phyloP scores from a whole-genome alignment of 2,113 vertebrate genomes.

The Tauraco erythrolophus region DNA sequence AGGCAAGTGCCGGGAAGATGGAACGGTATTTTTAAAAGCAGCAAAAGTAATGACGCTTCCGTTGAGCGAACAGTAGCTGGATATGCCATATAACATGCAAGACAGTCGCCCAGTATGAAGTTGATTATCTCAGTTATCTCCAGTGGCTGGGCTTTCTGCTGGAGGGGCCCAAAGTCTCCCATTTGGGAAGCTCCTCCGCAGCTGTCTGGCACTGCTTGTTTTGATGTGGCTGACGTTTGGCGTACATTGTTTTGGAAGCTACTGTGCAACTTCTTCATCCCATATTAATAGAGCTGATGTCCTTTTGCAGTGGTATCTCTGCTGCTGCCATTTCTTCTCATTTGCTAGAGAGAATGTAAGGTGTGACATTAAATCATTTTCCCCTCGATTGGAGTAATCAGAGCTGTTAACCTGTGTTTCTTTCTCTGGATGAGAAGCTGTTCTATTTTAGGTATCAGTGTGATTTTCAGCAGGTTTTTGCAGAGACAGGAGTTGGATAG shows the following conservation, averaged over 20 bases:
- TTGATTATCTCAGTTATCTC: background rate
- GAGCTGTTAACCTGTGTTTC: background rate
- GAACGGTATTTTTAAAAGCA: background rate
- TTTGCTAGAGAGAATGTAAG: background rate
- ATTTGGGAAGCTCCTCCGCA: background rate
- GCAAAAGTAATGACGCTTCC: background rate
- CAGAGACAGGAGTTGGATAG: background rate
- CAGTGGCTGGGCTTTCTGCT: background rate
- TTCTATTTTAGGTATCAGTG: background rate
- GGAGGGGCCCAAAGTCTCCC: background rate
- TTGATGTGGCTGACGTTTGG: rapidly evolving
- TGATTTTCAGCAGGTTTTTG: background rate
- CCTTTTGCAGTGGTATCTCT: background rate
- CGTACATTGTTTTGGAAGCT: background rate
- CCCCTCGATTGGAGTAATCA: background rate
- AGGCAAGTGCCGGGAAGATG: background rate
- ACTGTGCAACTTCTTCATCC: background rate
- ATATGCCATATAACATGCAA: background rate
- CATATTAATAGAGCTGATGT: background rate
- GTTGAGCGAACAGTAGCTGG: background rate
- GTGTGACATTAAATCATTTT: background rate
- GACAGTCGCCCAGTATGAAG: background rate
- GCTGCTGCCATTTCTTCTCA: background rate
- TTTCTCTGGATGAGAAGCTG: background rate
- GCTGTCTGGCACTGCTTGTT: background rate